Evolutionary conservation across 1,140 invertebrate genomes (phyloP), one percentile per base, ranked within the genome.

Genomic region (Zaprionus tsacasi): DNA sequence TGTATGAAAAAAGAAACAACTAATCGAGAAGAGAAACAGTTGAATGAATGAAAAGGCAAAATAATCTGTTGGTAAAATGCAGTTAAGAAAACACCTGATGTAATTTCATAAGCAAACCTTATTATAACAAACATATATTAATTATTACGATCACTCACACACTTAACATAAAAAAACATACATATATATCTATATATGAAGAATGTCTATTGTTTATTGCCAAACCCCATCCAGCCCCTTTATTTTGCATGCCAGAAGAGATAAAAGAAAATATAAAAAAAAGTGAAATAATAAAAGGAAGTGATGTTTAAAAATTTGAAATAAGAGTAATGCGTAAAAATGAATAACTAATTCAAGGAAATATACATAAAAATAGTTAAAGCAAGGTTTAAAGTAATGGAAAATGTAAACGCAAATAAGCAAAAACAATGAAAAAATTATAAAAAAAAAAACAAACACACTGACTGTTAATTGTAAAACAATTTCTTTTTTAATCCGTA

Each of bases 391-490:
- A 73, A 71, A 76, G 70, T 75, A 78, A 81, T 71, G 70, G 64
- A 74, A 78, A 70, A 74, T 74, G 70, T 78, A 78, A 80, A 76
- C 69, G 59, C 45, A 75, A 81, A 78, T 40, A 75, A 81, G 67
- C 70, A 75, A 66, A 45, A 69, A 72, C 56, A 56, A 50, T 61
- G n/a, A 58, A 79, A 79, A 70, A 68, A 72, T 69, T 73, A 75
- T 76, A 76, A 79, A 82, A 78, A 77, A 74, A 79, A 65, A 82
- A 80, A 73, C 71, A 70, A 76, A 91, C 64, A 90, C 86, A 91
- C 91, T 92, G 91, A 92, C 91, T 92, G 91, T 92, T 92, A 92
- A 92, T 92, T 92, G 91, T 92, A 92, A 92, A 92, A 92, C 85
- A 92, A 92, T 91, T 92, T 92, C 75, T 87, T 92, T 92, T 76